phyloP scores from a whole-genome alignment of 2,113 vertebrate species.

The Hassar affinis region DNA sequence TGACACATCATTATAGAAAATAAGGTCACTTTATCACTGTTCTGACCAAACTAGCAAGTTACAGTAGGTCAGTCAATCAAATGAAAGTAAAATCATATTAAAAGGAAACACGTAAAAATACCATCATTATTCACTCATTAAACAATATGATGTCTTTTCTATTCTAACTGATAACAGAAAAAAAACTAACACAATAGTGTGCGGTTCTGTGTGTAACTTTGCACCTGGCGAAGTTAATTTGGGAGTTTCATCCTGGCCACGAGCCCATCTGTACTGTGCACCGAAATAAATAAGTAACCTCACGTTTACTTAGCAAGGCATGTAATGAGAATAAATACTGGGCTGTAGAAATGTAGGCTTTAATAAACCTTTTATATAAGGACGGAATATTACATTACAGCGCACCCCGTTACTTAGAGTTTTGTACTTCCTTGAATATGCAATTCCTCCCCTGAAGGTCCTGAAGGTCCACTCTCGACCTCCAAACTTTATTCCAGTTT shows the following conservation, averaged over 20 bases:
- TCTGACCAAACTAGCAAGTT: conserved; percentile 1
- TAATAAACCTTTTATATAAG: background rate
- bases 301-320: background rate
- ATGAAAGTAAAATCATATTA: background rate
- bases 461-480: background rate
- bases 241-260: background rate
- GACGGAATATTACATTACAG: conserved; percentile 27
- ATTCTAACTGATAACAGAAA: background rate
- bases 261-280: background rate
- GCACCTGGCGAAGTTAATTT: conserved; percentile 41
- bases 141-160: background rate
- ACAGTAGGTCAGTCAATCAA: background rate
- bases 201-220: conserved; percentile 16
- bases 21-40: conserved; percentile 27
- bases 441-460: background rate
- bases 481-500: background rate
- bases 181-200: background rate
- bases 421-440: conserved; percentile 2
- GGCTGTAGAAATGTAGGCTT: background rate
- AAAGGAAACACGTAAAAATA: conserved; percentile 6
- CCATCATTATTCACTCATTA: background rate
- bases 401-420: background rate
- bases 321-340: conserved; percentile 33
- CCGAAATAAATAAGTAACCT: background rate
- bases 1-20: conserved; percentile 14